These are phyloP conservation scores for Drosophila novamexicana DNA, from an alignment of 1,140 invertebrate genomes.

Conservation along the genomic window DNA sequence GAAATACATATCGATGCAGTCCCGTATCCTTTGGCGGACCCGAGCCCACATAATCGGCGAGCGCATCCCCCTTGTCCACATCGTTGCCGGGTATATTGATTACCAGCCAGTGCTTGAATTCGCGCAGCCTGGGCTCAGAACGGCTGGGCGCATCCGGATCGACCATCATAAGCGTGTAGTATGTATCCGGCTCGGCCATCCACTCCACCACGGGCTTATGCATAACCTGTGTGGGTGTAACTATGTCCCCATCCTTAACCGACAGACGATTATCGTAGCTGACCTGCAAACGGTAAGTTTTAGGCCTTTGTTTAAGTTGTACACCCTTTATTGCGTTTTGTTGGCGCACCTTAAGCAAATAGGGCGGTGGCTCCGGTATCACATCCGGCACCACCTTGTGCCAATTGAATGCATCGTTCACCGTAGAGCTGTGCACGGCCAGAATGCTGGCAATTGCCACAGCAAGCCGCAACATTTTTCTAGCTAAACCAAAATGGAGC, in stretches of 20 bases:
- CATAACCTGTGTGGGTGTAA: conserved; percentile 90
- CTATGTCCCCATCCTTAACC: conserved; percentile 88
- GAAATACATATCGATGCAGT: conserved; percentile 95
- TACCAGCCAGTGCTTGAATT: conserved; percentile 97
- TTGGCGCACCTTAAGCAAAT: conserved; percentile 62
- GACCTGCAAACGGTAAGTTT: conserved; percentile 59
- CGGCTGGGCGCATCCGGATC: conserved; percentile 88
- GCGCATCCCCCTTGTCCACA: conserved; percentile 89
- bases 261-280: conserved; percentile 86
- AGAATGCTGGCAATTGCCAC: conserved; percentile 32
- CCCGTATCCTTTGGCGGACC: conserved; percentile 93
- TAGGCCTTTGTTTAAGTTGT: background rate
- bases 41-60: conserved; percentile 94
- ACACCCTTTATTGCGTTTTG: background rate
- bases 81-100: conserved; percentile 94
- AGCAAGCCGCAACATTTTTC: conserved; percentile 38
- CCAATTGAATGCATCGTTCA: conserved; percentile 45
- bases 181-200: conserved; percentile 86
- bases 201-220: conserved; percentile 88
- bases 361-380: conserved; percentile 48
- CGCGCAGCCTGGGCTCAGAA: conserved; percentile 90
- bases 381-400: conserved; percentile 69
- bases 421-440: conserved; percentile 28
- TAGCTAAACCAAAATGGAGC: too few relatives aligned
- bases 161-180: conserved; percentile 91